Evolutionary conservation across 2,113 vertebrate genomes (phyloP), one percentile per base, ranked within the genome.

Genomic region (Hypomesus transpacificus): DNA sequence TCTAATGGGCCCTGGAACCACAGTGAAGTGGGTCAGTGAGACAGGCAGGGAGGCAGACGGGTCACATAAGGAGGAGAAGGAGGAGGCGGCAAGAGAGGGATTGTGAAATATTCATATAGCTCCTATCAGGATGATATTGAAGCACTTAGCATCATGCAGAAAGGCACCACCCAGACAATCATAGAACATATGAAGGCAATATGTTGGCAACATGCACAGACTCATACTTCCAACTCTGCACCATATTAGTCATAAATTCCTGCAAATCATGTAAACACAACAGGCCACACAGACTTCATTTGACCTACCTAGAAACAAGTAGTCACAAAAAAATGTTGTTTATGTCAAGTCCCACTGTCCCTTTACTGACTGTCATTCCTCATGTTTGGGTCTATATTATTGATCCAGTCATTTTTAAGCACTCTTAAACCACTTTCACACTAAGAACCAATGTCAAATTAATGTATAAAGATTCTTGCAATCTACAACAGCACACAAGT

Each of bases 101-200:
- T 69, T 3, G 81, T 89, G 76, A 91, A 89, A 89, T 89, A 89
- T 89, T 87, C 68, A 86, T 90, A 14, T 14, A 34, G 75, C 74
- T 72, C 68, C 59, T 66, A 66, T 66, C 51, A 69, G 57, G 26
- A 59, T 26, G 60, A 84, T 53, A 72, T 60, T 39, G 39, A 69
- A 64, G 50, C 69, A 67, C 58, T 75, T 52, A 73, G 57, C 21
- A 65, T 73, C 14, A 26, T n/a, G 62, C 39, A 13, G 14, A 17
- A 54, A 34, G 18, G n/a, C 13, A 17, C 11, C 46, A 26, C 13
- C 54, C 24, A 26, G 39, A 51, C 51, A 54, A 34, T 26, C 66
- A 28, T 26, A 9, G 7, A 28, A 50, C 57, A 60, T 52, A 52
- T 31, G 39, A 46, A 46, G 11, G 31, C 18, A 50, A 4, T 59